These are phyloP conservation scores for Mechanitis messenoides DNA, from an alignment of 2,888 invertebrate genomes.

Conservation along the genomic window DNA sequence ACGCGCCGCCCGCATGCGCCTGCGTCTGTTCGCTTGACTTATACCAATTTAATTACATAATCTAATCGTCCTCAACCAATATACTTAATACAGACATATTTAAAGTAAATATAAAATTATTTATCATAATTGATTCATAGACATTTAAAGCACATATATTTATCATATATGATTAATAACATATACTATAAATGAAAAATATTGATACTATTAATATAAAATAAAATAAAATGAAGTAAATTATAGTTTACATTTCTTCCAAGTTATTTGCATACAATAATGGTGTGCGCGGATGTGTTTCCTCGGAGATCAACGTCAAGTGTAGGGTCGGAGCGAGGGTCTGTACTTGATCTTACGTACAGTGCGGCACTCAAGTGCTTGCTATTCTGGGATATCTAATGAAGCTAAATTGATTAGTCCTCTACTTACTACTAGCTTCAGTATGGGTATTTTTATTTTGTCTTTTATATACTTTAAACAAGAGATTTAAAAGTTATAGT, in stretches of 20 bases:
- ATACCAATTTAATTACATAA: slow-evolving; percentile 55
- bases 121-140: too few species aligned
- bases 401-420: neutral
- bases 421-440: neutral
- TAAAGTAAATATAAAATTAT: too few species aligned
- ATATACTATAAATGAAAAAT: too few species aligned
- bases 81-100: neutral
- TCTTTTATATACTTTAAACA: too few species aligned
- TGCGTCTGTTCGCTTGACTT: slow-evolving; percentile 31
- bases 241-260: too few species aligned
- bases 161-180: too few species aligned
- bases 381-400: neutral
- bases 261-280: slow-evolving; percentile 25
- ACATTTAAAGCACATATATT: too few species aligned
- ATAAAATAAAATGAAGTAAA: too few species aligned
- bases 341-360: neutral
- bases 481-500: too few species aligned
- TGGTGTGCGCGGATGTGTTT: slow-evolving; percentile 20
- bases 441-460: too few species aligned
- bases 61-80: slow-evolving; percentile 23
- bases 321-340: slow-evolving; percentile 9
- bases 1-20: slow-evolving; percentile 30
- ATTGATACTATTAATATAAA: too few species aligned
- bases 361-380: neutral
- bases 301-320: slow-evolving; percentile 17